Percentiles rank a stretch among this genome's conserved stretches.
Evolutionary conservation across 2,888 invertebrate genomes (phyloP).

Genomic region (Argynnis bischoffii): DNA sequence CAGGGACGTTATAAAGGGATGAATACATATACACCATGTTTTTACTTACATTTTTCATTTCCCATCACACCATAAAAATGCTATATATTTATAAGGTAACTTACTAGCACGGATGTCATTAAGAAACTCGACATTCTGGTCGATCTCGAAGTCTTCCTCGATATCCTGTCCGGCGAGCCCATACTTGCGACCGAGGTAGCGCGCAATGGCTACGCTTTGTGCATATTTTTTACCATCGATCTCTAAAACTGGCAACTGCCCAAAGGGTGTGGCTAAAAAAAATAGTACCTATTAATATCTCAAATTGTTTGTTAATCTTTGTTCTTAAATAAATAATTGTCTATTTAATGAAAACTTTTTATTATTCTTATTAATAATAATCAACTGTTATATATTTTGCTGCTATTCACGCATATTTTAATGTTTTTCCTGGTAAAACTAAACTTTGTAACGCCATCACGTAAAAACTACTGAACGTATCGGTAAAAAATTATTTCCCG

Average conservation of each 20-base stretch:
- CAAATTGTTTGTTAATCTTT: too few relatives aligned
- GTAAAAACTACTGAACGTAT: too few relatives aligned
- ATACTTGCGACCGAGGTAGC: slow-evolving; percentile 84
- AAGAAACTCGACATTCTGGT: slow-evolving; percentile 83
- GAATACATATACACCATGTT: too few relatives aligned
- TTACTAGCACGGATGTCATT: slow-evolving; percentile 84
- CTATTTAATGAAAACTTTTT: too few relatives aligned
- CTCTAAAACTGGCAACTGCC: slow-evolving; percentile 84
- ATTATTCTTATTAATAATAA: too few relatives aligned
- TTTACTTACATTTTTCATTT: background rate
- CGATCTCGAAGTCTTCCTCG: slow-evolving; percentile 84
- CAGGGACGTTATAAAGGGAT: too few relatives aligned
- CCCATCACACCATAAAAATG: background rate
- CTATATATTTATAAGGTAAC: slow-evolving; percentile 43
- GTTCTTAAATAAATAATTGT: too few relatives aligned
- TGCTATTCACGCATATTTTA: too few relatives aligned
- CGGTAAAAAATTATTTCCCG: too few relatives aligned
- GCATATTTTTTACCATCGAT: slow-evolving; percentile 83
- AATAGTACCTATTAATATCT: background rate
- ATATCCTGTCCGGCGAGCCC: slow-evolving; percentile 80
- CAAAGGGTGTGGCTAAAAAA: slow-evolving; percentile 81
- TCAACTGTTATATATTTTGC: too few relatives aligned
- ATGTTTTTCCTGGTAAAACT: too few relatives aligned
- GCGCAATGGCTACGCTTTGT: slow-evolving; percentile 83
- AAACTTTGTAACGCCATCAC: too few relatives aligned